Conservation (phyloP, 1,140 invertebrate species). For the Adoxophyes honmai region DNA sequence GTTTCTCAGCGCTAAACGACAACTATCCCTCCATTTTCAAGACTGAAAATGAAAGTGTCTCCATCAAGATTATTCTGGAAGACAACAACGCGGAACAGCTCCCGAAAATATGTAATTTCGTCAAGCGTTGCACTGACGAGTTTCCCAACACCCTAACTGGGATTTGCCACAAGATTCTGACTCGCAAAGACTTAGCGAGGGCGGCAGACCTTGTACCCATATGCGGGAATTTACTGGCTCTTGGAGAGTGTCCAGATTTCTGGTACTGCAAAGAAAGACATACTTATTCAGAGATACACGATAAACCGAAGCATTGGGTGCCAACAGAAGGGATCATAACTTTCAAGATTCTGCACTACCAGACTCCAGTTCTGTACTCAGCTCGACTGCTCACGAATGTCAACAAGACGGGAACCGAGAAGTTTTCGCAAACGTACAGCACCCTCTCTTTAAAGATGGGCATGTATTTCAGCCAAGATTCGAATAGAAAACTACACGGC, state of each 20-base stretch:
- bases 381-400: constrained; percentile 44
- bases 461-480: constrained; percentile 51
- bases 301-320: constrained; percentile 53
- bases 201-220: constrained; percentile 51
- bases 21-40: constrained; percentile 64
- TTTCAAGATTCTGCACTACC: constrained; percentile 62
- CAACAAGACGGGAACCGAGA: constrained; percentile 31
- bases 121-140: constrained; percentile 54
- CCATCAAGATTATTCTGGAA: constrained; percentile 62
- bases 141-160: constrained; percentile 41
- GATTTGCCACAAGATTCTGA: constrained; percentile 39
- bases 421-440: constrained; percentile 49
- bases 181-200: constrained; percentile 46
- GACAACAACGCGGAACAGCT: constrained; percentile 54
- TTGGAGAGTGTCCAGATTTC: constrained; percentile 58
- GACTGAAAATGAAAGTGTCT: constrained; percentile 30
- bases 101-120: constrained; percentile 64
- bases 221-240: constrained; percentile 49
- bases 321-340: constrained; percentile 53
- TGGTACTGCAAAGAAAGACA: constrained; percentile 59
- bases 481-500: constrained; percentile 51
- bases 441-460: constrained; percentile 58
- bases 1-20: constrained; percentile 64
- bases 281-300: constrained; percentile 41
- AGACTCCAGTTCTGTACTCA: constrained; percentile 49